A percentile compares a stretch with the other conserved stretches of the same genome.
Conservation (phyloP, 2,113 vertebrate species). For the Rissa tridactyla region DNA sequence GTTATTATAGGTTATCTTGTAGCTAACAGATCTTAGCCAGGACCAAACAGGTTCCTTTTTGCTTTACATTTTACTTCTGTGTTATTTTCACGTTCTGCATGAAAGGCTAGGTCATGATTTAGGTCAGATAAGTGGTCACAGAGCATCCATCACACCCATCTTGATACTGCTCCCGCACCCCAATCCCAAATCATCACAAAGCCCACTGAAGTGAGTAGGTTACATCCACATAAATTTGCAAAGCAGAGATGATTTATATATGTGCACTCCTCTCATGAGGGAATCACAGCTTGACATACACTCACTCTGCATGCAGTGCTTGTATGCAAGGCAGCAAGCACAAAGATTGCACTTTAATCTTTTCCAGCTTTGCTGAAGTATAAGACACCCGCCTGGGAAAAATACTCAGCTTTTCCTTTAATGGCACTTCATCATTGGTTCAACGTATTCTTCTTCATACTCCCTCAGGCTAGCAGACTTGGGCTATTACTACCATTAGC, state of each 20-base stretch:
- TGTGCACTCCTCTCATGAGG: fast-evolving
- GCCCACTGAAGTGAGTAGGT: not conserved
- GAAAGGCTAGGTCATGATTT: not conserved
- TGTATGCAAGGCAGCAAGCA: not conserved
- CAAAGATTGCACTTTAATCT: not conserved
- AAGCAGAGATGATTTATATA: fast-evolving
- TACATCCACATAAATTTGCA: not conserved
- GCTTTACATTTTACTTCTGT: too few relatives aligned
- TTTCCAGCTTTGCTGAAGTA: not conserved
- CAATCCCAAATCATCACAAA: not conserved
- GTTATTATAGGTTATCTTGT: fast-evolving
- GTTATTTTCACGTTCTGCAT: not conserved
- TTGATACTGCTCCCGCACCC: not conserved
- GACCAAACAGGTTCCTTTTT: not conserved
- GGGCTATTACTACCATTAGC: not conserved
- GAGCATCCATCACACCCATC: fast-evolving
- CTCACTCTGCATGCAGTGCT: not conserved
- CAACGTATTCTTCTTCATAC: fast-evolving
- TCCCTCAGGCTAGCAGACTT: not conserved
- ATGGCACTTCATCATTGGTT: not conserved
- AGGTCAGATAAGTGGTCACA: not conserved
- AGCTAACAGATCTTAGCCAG: too few relatives aligned
- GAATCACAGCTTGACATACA: not conserved
- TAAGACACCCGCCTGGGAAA: not conserved
- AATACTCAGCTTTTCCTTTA: not conserved